Evolutionary conservation across 2,888 invertebrate genomes (phyloP), one percentile per base, ranked within the genome.

Genomic region (Scaptomyza cyrtandrae): DNA sequence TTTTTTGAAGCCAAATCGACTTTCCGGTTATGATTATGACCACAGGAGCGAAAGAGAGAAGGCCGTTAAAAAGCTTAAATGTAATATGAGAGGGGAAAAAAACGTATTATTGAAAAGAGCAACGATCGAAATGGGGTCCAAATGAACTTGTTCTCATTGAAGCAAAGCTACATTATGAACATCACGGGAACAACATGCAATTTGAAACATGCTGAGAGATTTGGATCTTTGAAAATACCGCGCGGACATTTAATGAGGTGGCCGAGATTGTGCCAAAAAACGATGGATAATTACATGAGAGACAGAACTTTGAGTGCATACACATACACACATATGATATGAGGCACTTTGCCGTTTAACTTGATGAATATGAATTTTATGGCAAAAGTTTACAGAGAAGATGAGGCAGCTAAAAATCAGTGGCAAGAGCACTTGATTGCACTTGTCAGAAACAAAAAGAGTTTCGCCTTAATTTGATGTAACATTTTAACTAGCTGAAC

Each of bases 231-330:
- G 50, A 82, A 60, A 87, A 61, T 66, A 67, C 83, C 83, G 88
- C 80, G 48, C 56, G 74, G 76, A 69, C 59, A 66, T 67, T 83
- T 83, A 85, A 87, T 77, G 83, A 87, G 86, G 77, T 83, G 83
- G 83, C 79, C 83, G 79, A 84, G 81, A 78, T 86, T 82, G 85
- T 78, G 81, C 87, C 85, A 82, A 83, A 87, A 87, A 85, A 71
- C 78, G 73, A 66, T 66, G 82, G 61, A 74, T 87, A 87, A 87
- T 83, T 83, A 85, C 83, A 77, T 67, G 77, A 68, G 45, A 66
- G 55, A 68, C 49, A 66, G 57, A 67, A 57, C 68, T 49, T 57
- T 71, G 78, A 59, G 70, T 4, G 29, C 35, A n/a, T 5, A 27
- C 43, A 56, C 14, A 43, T 24, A 33, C 14, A 14, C 14, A n/a